phyloP scores from a whole-genome alignment of 2,888 invertebrate genomes.

The Drosophila gaucha region DNA sequence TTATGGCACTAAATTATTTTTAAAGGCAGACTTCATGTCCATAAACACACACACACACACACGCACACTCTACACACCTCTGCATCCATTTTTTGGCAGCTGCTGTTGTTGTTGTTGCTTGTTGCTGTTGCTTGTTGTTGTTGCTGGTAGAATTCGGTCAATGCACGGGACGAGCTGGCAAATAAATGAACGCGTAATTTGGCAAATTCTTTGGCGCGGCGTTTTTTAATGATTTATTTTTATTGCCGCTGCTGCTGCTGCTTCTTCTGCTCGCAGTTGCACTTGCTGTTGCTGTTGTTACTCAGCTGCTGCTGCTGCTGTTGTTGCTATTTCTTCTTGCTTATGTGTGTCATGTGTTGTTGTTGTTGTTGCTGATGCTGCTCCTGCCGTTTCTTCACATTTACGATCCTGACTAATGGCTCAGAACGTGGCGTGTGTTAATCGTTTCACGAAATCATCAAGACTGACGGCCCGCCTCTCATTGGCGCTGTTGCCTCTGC shows the following conservation, averaged over 20 bases:
- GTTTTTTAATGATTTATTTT: constrained; percentile 66
- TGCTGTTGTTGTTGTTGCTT: constrained; percentile 17
- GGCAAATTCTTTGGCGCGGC: constrained; percentile 39
- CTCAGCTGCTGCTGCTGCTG: constrained; percentile 18
- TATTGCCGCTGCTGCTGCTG: constrained; percentile 29
- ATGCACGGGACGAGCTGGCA: constrained; percentile 38
- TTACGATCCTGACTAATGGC: constrained; percentile 28
- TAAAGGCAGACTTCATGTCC: not conserved
- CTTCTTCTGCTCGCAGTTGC: constrained; percentile 7
- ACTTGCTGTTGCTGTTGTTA: constrained; percentile 16
- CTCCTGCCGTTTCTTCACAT: constrained; percentile 8
- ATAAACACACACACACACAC: not conserved
- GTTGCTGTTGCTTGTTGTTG: constrained; percentile 18
- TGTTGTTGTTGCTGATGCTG: constrained; percentile 1
- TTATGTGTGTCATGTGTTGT: constrained; percentile 27
- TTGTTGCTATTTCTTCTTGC: constrained; percentile 12
- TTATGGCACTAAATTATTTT: constrained; percentile 5
- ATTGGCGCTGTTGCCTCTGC: constrained; percentile 18
- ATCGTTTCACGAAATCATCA: constrained; percentile 82
- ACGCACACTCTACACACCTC: constrained; percentile 65
- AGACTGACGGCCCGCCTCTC: constrained; percentile 74
- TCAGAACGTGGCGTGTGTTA: constrained; percentile 72
- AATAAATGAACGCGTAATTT: constrained; percentile 51
- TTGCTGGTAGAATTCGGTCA: constrained; percentile 58
- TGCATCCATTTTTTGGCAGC: constrained; percentile 64